Evolutionary conservation across 2,113 vertebrate genomes (phyloP), one percentile per base, ranked within the genome.

Genomic region (Tychaedon coryphoeus): DNA sequence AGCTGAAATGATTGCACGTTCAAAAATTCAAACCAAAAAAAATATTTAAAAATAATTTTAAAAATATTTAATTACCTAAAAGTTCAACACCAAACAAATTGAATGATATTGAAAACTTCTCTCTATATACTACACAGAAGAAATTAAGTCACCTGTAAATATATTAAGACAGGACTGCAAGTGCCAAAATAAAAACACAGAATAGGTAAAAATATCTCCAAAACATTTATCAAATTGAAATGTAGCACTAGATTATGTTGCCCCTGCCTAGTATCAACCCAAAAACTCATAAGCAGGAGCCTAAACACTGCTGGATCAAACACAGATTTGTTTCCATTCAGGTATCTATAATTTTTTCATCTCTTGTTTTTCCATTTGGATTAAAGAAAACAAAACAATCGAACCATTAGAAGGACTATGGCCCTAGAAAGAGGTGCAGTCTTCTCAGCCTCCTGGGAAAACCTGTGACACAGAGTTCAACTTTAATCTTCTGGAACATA

Each of bases 141-240:
- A 90, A 81, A 60, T 62, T 42, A 34, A 64, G 10, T 36, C 29
- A 56, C 8, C 19, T 67, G 2, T 24, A 50, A 47, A 8, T 24
- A 28, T 31, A 10, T 51, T 17, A 82, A 82, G 5, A 29, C 51
- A 87, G 14, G 31, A 40, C 4, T 57, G 12, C 10, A 90, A 36
- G 15, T 61, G 17, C 13, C 48, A 75, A 60, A 90, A 60, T 16
- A 42, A 71, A 64, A 71, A 24, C 29, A 20, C 1, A 28, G 18
- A 62, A 47, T 5, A 54, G 33, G 8, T 19, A 48, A 47, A 20
- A 75, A 65, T 31, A 76, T 45, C 28, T 50, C 40, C 0, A 0
- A 19, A 73, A 34, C 7, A 28, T 42, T 81, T 62, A 43, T 47
- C 26, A 64, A 60, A 67, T 8, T 16, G 10, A 45, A 71, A 19